Evolutionary conservation across 2,113 vertebrate genomes (phyloP), one percentile per base, ranked within the genome.

Genomic region (Corythoichthys haematopterus): DNA sequence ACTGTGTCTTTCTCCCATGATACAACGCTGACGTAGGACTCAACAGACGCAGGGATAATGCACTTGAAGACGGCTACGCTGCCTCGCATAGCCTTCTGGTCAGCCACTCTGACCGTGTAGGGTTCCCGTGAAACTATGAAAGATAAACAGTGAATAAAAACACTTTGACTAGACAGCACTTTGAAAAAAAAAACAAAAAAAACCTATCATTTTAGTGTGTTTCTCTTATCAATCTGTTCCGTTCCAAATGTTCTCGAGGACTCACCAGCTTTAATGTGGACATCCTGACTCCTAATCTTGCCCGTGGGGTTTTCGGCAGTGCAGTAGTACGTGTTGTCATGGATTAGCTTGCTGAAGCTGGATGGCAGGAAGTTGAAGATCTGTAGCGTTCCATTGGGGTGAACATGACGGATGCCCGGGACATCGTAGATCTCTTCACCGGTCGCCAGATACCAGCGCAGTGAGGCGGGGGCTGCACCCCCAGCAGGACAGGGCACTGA

Each of bases 1-100:
- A 98, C 94, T 74, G 97, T 99, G 94, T 99, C 97, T 92, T 98
- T 99, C 93, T 99, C 97, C 97, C 97, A 99, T 89, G 97, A 99
- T 92, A 97, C 92, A 75, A 98, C 96, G 85, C 93, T 91, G 94
- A 99, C 92, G 79, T 99, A 98, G 82, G 94, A 94, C 94, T 98
- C 97, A 87, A 99, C 97, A 69, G 95, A 97, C 92, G 96, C 92
- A 86, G 96, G 95, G 88, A 99, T 99, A 97, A 99, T 99, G 96
- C 97, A 99, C 97, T 99, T 99, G 94, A 99, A 99, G 91, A 98
- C 96, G 73, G 95, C 96, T 79, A 97, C 95, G 90, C 96, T 96
- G 94, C 97, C 97, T 94, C 97, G 94, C 95, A 98, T 97, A 92
- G 96, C 95, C 95, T 95, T 98, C 94, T 98, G 97, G 93, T 99